Base-by-base conservation (phyloP, 2,797 vertebrate species). In the Brotogeris chrysoptera region DNA sequence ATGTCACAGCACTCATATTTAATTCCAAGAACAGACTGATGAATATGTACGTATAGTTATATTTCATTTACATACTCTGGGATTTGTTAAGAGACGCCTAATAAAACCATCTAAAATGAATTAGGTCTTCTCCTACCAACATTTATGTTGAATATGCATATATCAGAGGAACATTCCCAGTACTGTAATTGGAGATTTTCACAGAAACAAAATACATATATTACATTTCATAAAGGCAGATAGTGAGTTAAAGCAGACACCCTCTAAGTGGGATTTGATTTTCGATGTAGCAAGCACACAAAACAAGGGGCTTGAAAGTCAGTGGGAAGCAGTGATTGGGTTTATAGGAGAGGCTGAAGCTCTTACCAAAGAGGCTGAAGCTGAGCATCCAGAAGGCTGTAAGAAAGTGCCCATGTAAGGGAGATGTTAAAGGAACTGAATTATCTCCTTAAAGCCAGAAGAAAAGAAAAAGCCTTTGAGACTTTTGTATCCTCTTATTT, bases 1-100 rank as follows among this genome's bases (percentile, higher is more conserved):
- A 97, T 96, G 97, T 97, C 97, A 97, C 95, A 89, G 96, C 17
- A 65, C 94, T 97, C 94, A 94, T 91, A 97, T 97, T 97, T 96
- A 98, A 96, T 80, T 94, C 95, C 96, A 97, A 97, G 97, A 97
- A 96, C 83, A 94, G 95, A 86, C 96, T 96, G 96, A 96, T 95
- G 96, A 97, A 97, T 97, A 96, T 96, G 96, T 95, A 95, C 71
- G 60, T 96, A 93, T 34, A 93, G 94, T 96, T 96, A 84, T 94
- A 97, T 96, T 96, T 96, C 94, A 96, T 94, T 97, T 96, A 96
- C 95, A 96, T 96, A 96, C 94, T 92, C 96, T 91, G 94, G 88
- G 91, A 80, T 95, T 95, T 97, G 90, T 96, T 95, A 92, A 85
- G 78, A 92, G 74, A 95, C 68, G 68, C 94, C 93, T 97, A 95